phyloP scores from a whole-genome alignment of 1,140 invertebrate genomes.

The Drosophila kurseongensis region DNA sequence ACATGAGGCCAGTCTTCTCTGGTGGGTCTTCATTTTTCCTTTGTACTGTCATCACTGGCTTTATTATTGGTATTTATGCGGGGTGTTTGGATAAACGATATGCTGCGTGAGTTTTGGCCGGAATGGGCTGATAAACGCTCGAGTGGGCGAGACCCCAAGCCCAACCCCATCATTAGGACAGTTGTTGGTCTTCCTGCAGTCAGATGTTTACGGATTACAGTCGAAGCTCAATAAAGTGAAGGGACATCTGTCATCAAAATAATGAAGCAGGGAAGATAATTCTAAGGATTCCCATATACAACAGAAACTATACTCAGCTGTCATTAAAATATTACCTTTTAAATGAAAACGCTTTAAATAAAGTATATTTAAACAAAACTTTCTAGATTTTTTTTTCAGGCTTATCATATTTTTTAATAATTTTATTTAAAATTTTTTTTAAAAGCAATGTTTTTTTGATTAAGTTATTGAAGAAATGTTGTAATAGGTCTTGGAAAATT shows the following conservation, averaged over 20 bases:
- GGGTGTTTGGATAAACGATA: slow-evolving; percentile 21
- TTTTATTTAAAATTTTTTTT: slow-evolving; percentile 1
- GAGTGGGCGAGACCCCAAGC: slow-evolving; percentile 1
- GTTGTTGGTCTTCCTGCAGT: slow-evolving; percentile 21
- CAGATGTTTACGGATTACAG: slow-evolving; percentile 2
- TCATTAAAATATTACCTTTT: too few relatives aligned
- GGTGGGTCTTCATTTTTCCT: slow-evolving; percentile 5
- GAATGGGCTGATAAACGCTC: slow-evolving; percentile 62
- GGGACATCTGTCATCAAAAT: slow-evolving; percentile 30
- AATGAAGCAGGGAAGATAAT: too few relatives aligned
- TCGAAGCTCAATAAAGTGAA: neutral
- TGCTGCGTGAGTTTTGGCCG: slow-evolving; percentile 13
- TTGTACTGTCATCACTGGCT: slow-evolving; percentile 34
- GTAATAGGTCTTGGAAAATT: neutral
- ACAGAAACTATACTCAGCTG: too few relatives aligned
- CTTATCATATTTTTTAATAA: too few relatives aligned
- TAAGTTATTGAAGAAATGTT: neutral
- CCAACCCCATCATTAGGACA: slow-evolving; percentile 25
- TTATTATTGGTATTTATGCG: slow-evolving; percentile 34
- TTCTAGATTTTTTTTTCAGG: too few relatives aligned
- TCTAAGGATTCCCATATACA: too few relatives aligned
- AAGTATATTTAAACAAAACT: too few relatives aligned
- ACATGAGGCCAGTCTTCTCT: slow-evolving; percentile 31
- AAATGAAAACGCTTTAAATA: too few relatives aligned
- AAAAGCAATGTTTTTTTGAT: neutral